These are phyloP conservation scores for Eubasilissa regina DNA, from an alignment of 1,140 invertebrate species.

Conservation along the genomic window DNA sequence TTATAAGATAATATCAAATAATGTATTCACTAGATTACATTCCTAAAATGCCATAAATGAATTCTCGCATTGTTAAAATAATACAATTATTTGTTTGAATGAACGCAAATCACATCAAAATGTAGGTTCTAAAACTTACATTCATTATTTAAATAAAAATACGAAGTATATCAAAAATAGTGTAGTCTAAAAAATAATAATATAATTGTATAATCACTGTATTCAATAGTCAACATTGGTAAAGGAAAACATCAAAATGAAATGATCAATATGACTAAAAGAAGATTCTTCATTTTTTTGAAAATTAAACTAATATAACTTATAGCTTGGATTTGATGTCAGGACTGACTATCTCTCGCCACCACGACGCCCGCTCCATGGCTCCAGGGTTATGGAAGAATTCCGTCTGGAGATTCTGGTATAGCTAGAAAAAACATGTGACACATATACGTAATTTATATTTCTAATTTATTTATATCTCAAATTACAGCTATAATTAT, in stretches of 20 bases:
- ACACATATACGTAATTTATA: not conserved
- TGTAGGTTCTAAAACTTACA: too few relatives aligned
- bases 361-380: constrained; percentile 84
- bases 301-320: not conserved
- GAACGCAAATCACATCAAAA: too few relatives aligned
- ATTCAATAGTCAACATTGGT: not conserved
- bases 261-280: not conserved
- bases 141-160: not conserved
- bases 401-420: constrained; percentile 85
- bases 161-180: not conserved
- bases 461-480: not conserved
- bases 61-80: too few relatives aligned
- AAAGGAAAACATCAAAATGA: not conserved
- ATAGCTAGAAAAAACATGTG: constrained; percentile 76
- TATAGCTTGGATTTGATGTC: constrained; percentile 49
- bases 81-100: too few relatives aligned
- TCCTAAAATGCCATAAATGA: too few relatives aligned
- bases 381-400: constrained; percentile 81
- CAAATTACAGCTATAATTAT: not conserved
- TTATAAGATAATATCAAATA: constrained; percentile 2
- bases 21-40: not conserved
- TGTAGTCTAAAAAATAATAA: not conserved
- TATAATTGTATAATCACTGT: not conserved
- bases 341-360: constrained; percentile 78
- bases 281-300: not conserved